phyloP scores from a whole-genome alignment of 2,888 invertebrate species.

The Athripsodes cinereus region DNA sequence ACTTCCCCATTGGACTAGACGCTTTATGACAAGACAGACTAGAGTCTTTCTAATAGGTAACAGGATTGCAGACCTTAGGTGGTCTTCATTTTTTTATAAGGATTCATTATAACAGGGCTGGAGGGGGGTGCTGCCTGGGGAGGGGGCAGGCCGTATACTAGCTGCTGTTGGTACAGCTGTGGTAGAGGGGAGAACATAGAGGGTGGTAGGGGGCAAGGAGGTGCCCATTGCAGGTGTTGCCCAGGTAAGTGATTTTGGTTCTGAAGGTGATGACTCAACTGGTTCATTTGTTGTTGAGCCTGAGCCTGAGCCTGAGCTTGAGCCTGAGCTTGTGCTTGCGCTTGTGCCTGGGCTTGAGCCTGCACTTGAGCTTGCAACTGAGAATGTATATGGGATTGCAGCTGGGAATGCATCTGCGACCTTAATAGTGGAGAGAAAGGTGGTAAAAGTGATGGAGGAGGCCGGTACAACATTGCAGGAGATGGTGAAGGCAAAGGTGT shows the following conservation, averaged over 20 bases:
- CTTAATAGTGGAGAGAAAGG: conserved; percentile 31
- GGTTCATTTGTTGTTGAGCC: conserved; percentile 34
- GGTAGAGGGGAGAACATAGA: conserved; percentile 22
- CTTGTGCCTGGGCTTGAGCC: conserved; percentile 31
- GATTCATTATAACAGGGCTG: conserved; percentile 54
- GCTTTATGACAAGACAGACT: conserved; percentile 6
- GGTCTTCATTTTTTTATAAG: conserved; percentile 88
- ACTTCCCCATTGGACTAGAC: conserved; percentile 5
- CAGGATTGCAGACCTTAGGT: conserved; percentile 47
- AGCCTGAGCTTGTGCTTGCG: conserved; percentile 32
- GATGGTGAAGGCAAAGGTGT: conserved; percentile 32
- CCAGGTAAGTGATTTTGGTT: conserved; percentile 28
- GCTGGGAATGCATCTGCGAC: conserved; percentile 28
- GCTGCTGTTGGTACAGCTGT: conserved; percentile 22
- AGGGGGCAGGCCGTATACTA: conserved; percentile 48
- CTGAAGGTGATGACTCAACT: conserved; percentile 33
- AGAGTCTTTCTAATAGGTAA: conserved; percentile 8
- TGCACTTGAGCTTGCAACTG: conserved; percentile 33
- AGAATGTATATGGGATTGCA: conserved; percentile 30
- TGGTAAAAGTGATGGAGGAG: conserved; percentile 37
- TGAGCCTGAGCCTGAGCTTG: conserved; percentile 28
- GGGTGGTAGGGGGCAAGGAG: conserved; percentile 32
- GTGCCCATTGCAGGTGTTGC: conserved; percentile 40
- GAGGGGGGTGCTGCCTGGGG: conserved; percentile 41
- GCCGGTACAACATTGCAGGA: conserved; percentile 34